Evolutionary conservation across 2,113 vertebrate genomes (phyloP).

Genomic region (Albula goreensis): DNA sequence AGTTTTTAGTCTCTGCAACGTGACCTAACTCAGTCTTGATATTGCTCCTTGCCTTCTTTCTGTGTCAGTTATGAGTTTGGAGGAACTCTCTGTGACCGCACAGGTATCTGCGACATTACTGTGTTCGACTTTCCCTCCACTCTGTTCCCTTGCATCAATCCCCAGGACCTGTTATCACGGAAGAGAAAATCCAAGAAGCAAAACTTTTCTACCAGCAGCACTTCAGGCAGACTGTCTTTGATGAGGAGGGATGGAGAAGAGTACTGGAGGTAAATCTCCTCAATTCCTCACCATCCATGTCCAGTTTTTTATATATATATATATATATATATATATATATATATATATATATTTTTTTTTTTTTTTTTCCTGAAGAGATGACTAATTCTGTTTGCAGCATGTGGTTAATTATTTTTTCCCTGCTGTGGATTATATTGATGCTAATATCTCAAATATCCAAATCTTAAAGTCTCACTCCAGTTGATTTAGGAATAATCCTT

Average conservation of each 20-base stretch:
- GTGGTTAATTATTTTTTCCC: too few species aligned
- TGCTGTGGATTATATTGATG: too few species aligned
- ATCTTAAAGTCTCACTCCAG: too few species aligned
- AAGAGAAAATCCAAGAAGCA: conserved; percentile 75
- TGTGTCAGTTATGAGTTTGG: neutral
- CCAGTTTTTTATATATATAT: too few species aligned
- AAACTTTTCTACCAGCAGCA: conserved; percentile 73
- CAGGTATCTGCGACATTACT: neutral
- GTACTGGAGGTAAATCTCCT: conserved; percentile 61
- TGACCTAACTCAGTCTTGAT: too few species aligned
- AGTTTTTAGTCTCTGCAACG: too few species aligned
- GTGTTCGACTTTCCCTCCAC: neutral
- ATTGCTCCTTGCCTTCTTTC: neutral
- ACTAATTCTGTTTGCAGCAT: too few species aligned
- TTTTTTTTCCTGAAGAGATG: too few species aligned
- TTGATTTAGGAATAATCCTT: too few species aligned
- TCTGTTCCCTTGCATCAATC: neutral
- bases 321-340: too few species aligned
- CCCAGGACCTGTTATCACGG: conserved; percentile 68
- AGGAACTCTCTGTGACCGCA: neutral
- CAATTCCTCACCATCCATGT: neutral
- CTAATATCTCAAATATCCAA: too few species aligned
- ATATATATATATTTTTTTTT: too few species aligned
- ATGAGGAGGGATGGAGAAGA: conserved; percentile 73
- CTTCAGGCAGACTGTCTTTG: conserved; percentile 69